Evolutionary conservation across 2,113 vertebrate genomes (phyloP).

Genomic region (Nothocercus julius): DNA sequence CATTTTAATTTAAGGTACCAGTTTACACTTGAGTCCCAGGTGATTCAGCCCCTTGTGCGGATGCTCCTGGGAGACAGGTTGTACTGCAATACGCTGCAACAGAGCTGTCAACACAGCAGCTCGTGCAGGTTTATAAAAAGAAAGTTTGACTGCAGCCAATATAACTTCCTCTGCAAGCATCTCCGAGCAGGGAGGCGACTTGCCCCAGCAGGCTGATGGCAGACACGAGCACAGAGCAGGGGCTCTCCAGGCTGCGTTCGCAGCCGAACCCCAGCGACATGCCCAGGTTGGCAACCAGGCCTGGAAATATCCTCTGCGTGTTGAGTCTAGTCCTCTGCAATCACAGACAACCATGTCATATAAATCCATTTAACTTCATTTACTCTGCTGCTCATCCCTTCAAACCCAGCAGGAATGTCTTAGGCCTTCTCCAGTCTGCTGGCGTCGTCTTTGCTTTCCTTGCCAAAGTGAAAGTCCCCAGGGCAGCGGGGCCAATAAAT

Average conservation of each 20-base stretch:
- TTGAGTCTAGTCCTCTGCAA: slow-evolving; percentile 52
- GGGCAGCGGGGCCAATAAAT: slow-evolving; percentile 11
- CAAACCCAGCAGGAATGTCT: slow-evolving; percentile 20
- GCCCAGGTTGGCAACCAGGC: slow-evolving; percentile 57
- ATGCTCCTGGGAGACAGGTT: neutral
- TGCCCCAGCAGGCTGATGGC: slow-evolving; percentile 57
- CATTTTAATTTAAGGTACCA: neutral
- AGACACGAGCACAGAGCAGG: neutral
- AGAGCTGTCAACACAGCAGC: neutral
- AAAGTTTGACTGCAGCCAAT: slow-evolving; percentile 35
- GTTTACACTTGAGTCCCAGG: neutral
- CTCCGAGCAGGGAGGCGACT: slow-evolving; percentile 30
- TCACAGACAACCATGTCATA: slow-evolving; percentile 37
- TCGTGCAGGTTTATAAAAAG: slow-evolving; percentile 28
- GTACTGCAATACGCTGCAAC: neutral
- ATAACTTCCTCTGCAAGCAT: slow-evolving; percentile 34
- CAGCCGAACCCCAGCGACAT: neutral
- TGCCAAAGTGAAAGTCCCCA: slow-evolving; percentile 41
- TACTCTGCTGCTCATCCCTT: slow-evolving; percentile 30
- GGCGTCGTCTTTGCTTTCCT: neutral
- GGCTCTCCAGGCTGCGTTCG: slow-evolving; percentile 24
- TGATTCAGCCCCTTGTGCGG: neutral
- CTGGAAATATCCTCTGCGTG: neutral
- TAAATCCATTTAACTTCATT: slow-evolving; percentile 43
- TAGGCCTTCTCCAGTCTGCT: slow-evolving; percentile 33